Evolutionary conservation across 2,113 vertebrate genomes (phyloP).

Genomic region (Microtus montanus): DNA sequence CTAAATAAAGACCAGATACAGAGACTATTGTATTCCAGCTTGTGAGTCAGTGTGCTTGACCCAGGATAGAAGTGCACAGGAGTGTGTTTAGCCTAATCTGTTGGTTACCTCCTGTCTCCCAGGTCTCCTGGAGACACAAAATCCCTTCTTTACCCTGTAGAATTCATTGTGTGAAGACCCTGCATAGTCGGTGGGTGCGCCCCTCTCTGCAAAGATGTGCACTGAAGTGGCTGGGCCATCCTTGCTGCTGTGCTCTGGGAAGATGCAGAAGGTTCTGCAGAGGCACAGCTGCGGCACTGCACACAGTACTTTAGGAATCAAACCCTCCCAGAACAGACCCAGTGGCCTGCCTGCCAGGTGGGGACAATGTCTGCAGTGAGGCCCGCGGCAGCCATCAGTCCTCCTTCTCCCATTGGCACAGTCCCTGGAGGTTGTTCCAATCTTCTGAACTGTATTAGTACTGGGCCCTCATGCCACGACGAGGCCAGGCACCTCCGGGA

Average conservation of each 20-base stretch:
- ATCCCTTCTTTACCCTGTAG: not conserved
- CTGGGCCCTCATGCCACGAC: not conserved
- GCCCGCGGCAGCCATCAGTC: not conserved
- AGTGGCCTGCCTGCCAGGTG: not conserved
- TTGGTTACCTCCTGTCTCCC: not conserved
- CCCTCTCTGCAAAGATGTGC: not conserved
- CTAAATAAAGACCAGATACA: not conserved
- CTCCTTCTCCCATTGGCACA: not conserved
- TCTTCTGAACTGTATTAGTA: not conserved
- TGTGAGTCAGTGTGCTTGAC: too few species aligned
- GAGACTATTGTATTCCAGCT: not conserved
- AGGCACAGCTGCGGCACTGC: not conserved
- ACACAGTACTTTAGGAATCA: not conserved
- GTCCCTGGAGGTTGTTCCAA: not conserved
- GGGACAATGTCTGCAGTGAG: too few species aligned
- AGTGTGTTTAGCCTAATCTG: not conserved
- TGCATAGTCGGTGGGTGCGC: not conserved
- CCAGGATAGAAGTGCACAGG: too few species aligned
- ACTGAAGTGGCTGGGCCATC: fast-evolving
- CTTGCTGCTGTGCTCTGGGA: too few species aligned
- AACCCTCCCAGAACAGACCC: not conserved
- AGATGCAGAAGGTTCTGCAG: not conserved
- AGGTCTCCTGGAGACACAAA: not conserved
- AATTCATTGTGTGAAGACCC: not conserved
- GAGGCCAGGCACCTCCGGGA: not conserved